Percentiles rank a stretch among this genome's conserved stretches.
Evolutionary conservation across 2,888 invertebrate genomes (phyloP).

Genomic region (Drosophila siamana): DNA sequence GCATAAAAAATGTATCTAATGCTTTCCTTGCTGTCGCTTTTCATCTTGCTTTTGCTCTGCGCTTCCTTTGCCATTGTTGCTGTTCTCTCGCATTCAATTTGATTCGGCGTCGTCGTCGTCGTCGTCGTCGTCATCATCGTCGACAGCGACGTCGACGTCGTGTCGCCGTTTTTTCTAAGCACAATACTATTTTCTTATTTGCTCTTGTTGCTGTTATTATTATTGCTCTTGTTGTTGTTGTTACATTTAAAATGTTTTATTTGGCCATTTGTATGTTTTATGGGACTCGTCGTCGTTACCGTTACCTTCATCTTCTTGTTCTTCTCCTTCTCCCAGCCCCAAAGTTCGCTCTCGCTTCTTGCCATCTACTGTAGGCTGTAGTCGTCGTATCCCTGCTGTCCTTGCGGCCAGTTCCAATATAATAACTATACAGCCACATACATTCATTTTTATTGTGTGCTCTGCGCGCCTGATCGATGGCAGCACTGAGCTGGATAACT

Average conservation of each 20-base stretch:
- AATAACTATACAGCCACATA: slow-evolving; percentile 12
- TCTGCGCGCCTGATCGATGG: neutral
- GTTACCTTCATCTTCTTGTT: slow-evolving; percentile 33
- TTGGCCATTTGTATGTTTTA: slow-evolving; percentile 82
- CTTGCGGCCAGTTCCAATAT: slow-evolving; percentile 9
- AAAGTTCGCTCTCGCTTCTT: neutral
- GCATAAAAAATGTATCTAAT: slow-evolving; percentile 75
- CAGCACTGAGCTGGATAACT: neutral
- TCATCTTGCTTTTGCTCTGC: slow-evolving; percentile 7
- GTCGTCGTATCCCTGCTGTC: neutral
- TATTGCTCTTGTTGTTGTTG: slow-evolving; percentile 62
- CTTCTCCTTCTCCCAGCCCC: neutral
- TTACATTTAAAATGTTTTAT: slow-evolving; percentile 82
- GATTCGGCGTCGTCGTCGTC: slow-evolving; percentile 6
- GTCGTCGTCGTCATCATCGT: slow-evolving; percentile 11
- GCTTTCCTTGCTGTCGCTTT: slow-evolving; percentile 24
- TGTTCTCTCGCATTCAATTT: slow-evolving; percentile 25
- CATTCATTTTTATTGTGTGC: neutral
- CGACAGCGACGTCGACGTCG: too few species aligned
- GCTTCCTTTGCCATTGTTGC: slow-evolving; percentile 2
- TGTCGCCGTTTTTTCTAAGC: slow-evolving; percentile 49
- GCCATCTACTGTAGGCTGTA: too few species aligned
- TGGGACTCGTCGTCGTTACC: slow-evolving; percentile 68
- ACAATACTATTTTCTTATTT: slow-evolving; percentile 75
- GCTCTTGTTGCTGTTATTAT: slow-evolving; percentile 18